Evolutionary conservation across 1,140 invertebrate species (phyloP), one percentile per base, ranked within the genome.

Genomic region (Formica exsecta): DNA sequence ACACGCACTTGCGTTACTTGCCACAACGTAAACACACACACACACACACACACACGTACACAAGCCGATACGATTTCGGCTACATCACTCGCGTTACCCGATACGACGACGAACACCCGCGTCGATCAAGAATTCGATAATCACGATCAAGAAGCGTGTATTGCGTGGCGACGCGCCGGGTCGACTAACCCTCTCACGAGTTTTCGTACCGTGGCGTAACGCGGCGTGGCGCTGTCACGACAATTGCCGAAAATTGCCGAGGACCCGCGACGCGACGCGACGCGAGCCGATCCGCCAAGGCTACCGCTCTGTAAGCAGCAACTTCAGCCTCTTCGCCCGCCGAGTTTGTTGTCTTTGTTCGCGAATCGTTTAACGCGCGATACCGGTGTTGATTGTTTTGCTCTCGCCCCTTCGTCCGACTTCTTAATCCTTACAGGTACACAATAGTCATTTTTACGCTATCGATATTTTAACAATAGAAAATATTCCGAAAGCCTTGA

Each of bases 171-270:
- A 29, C 64, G 77, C 77, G 77, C 38, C 79, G 22, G 79, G 79
- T 83, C 79, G 71, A 83, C 79, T 83, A 83, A 83, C 79, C 54
- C 32, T 32, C 68, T 70, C 19, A 7, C 19, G 13, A 65, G 36
- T 68, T 80, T 68, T 80, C 76, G 62, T 68, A 8, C n/a, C 62
- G 48, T 13, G 54, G 13, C 38, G 54, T 62, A 36, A 22, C 22
- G 76, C 44, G 79, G n/a, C 68, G 41, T 41, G 41, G 44, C 32
- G 66, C 68, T 19, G 66, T 57, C 51, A n/a, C 79, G 79, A 48
- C 54, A 25, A 16, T 9, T 19, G 68, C 79, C 79, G 79, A 83
- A 83, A 83, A 73, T 25, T 73, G 68, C 79, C 79, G 79, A 83
- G 38, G 38, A 73, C 38, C 54, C 38, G 54, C 54, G 65, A n/a